Conservation (phyloP, 92 coral and sea anemone species). For the Hydrozoanthus gracilis region DNA sequence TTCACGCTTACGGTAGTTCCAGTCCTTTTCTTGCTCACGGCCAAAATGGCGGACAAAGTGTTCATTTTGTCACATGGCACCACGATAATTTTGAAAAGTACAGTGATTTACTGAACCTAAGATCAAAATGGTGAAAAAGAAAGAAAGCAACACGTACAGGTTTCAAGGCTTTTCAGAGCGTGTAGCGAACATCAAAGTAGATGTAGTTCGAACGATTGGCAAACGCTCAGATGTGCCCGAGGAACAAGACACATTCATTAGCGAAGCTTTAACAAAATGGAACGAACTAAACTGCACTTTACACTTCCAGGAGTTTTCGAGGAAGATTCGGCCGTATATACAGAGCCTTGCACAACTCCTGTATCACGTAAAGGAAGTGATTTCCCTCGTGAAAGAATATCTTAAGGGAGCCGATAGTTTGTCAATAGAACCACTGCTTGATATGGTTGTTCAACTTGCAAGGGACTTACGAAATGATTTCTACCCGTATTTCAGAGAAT, state of each 20-base stretch:
- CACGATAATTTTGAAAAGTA: not conserved
- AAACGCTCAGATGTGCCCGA: constrained; percentile 82
- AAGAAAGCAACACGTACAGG: constrained; percentile 79
- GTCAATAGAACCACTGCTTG: constrained; percentile 81
- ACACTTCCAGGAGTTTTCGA: constrained; percentile 81
- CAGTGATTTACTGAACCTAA: not conserved
- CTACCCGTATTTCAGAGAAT: constrained; percentile 77
- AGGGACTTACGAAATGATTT: constrained; percentile 89
- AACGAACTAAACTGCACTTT: constrained; percentile 88
- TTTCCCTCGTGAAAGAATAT: constrained; percentile 72
- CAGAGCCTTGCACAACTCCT: constrained; percentile 90
- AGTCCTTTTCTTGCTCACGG: not conserved
- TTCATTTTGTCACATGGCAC: constrained; percentile 39
- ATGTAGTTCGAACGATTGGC: constrained; percentile 88
- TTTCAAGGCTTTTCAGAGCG: constrained; percentile 95
- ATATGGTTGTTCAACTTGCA: constrained; percentile 85
- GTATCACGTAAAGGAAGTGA: constrained; percentile 76
- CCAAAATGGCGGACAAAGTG: constrained; percentile 42
- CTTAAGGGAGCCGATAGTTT: constrained; percentile 63
- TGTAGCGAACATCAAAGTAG: constrained; percentile 81
- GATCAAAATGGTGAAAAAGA: constrained; percentile 74
- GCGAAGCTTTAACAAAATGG: constrained; percentile 88
- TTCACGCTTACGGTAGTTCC: not conserved
- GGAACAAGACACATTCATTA: constrained; percentile 90
- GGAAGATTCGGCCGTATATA: constrained; percentile 65